Evolutionary conservation across 2,797 vertebrate species (phyloP), one percentile per base, ranked within the genome.

Genomic region (Harpagifer antarcticus): DNA sequence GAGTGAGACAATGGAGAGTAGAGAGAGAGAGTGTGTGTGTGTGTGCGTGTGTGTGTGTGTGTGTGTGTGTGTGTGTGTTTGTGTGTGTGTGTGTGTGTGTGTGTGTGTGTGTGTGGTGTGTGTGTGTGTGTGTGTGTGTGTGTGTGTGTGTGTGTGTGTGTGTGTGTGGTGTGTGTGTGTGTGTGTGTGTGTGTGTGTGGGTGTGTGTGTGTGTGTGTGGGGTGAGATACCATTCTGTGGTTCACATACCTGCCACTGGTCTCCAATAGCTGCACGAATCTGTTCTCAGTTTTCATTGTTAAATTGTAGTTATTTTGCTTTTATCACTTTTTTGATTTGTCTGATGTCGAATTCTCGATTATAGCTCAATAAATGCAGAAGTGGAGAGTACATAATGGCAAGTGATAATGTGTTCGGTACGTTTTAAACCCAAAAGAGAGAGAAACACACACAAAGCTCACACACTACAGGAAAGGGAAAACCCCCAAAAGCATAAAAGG

Each of bases 1-100:
- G 45, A 15, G 40, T n/a, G 70, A 72, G 56, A 92, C 91, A 94
- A 92, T 86, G 79, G 84, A 74, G 74, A 59, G 66, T 43, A 86
- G 75, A 72, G 84, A 83, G 88, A 84, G 80, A 84, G 81, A 52
- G 83, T 6, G n/a, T 17, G 60, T 47, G n/a, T 14, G 60, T 13
- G 19, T 19, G 63, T 47, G n/a, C 14, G 60, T 13, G 42, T 48
- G 47, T 13, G 16, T 23, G 83, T 12, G 19, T n/a, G 63, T 47
- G n/a, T 14, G 60, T 10, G 42, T 48, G 47, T 10, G 16, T 27
- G 83, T 10, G 19, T 19, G 63, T 43, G n/a, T 14, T 60, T 10
- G 42, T 48, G 47, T 11, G 16, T 27, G 83, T 10, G 19, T 19
- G 63, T 43, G n/a, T 14, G 60, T 8, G 42, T 43, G 47, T 11